phyloP scores from a whole-genome alignment of 1,140 invertebrate species.

The Phymorhynchus buccinoides region DNA sequence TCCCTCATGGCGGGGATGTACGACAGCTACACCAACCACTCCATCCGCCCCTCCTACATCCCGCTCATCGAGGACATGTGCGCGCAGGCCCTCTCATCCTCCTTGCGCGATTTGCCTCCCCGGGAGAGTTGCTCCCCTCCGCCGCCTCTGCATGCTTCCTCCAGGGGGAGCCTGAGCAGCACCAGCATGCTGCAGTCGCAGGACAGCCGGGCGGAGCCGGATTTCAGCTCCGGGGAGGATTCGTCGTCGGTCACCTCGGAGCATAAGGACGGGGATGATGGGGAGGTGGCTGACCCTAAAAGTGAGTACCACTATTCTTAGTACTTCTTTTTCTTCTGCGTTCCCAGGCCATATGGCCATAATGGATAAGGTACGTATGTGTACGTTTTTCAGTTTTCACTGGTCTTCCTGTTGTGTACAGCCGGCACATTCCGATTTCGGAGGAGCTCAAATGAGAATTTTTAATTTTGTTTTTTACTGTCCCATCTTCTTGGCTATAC shows the following conservation, averaged over 20 bases:
- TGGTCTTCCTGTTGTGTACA: no score
- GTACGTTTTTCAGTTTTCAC: no score
- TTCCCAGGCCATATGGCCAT: no score
- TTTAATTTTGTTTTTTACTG: no score
- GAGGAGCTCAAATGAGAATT: no score
- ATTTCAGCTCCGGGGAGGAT: constrained; percentile 27
- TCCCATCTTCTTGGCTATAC: no score
- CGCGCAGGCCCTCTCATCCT: constrained; percentile 48
- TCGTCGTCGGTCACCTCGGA: constrained; percentile 25
- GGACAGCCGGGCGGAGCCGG: constrained; percentile 37
- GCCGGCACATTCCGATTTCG: no score
- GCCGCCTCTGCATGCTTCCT: no score
- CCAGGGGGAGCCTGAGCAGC: not conserved
- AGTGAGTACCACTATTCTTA: no score
- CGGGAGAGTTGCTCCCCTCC: not conserved
- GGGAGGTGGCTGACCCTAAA: not conserved
- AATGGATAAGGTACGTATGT: no score
- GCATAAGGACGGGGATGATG: constrained; percentile 12
- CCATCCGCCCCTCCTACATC: constrained; percentile 64
- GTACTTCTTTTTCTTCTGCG: no score
- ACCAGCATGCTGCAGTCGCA: constrained; percentile 6
- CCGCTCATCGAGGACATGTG: constrained; percentile 64
- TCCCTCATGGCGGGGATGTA: constrained; percentile 56
- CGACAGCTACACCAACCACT: constrained; percentile 66
- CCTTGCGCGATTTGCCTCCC: not conserved